These are phyloP conservation scores for Anagrus nilaparvatae DNA, from an alignment of 1,140 invertebrate species.

Conservation along the genomic window DNA sequence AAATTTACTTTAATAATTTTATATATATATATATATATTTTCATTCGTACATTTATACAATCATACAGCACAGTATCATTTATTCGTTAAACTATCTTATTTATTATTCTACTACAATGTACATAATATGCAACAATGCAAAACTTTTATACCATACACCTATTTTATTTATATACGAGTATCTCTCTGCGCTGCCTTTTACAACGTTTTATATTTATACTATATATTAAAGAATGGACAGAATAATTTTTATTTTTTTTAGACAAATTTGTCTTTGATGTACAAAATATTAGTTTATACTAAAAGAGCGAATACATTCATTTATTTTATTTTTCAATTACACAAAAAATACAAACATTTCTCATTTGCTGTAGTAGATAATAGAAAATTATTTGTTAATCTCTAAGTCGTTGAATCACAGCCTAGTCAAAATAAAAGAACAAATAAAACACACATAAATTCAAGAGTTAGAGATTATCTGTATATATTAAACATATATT, in stretches of 20 bases:
- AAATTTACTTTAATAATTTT: slow-evolving; percentile 36
- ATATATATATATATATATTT: slow-evolving; percentile 35
- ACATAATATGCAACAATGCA: slow-evolving; percentile 44
- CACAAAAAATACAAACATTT: too few relatives aligned
- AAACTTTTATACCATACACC: slow-evolving; percentile 44
- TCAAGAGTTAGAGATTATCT: too few relatives aligned
- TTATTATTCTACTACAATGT: slow-evolving; percentile 37
- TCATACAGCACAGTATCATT: slow-evolving; percentile 10
- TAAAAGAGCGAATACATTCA: slow-evolving; percentile 8
- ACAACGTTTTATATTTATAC: slow-evolving; percentile 17
- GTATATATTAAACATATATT: not conserved
- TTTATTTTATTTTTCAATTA: too few relatives aligned
- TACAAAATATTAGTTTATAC: too few relatives aligned
- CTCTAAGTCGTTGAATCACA: slow-evolving; percentile 20
- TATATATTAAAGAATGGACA: slow-evolving; percentile 29
- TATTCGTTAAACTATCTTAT: slow-evolving; percentile 12
- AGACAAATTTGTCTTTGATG: too few relatives aligned
- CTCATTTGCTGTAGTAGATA: slow-evolving; percentile 9
- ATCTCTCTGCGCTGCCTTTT: slow-evolving; percentile 34
- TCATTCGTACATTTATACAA: slow-evolving; percentile 6
- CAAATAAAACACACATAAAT: slow-evolving; percentile 4
- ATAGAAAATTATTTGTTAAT: slow-evolving; percentile 23
- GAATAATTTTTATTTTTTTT: too few relatives aligned
- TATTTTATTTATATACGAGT: slow-evolving; percentile 32
- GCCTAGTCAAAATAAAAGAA: slow-evolving; percentile 21